Evolutionary conservation across 1,140 invertebrate species (phyloP), one percentile per base, ranked within the genome.

Genomic region (Ceratina japonica): DNA sequence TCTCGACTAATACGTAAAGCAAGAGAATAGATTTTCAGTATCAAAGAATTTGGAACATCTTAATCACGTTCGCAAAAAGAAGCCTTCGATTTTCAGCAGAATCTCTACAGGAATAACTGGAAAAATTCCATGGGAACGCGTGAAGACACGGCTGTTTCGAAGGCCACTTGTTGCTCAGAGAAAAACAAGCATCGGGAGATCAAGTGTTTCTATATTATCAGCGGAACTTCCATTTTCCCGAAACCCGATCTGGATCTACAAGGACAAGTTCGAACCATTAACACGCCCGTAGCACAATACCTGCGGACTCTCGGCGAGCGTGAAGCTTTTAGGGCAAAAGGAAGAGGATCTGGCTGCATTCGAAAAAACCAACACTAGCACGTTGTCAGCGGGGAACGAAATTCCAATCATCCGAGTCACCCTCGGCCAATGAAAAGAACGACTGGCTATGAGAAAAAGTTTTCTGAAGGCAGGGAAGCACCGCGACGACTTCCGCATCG

Each of bases 351-450:
- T 52, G 15, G 20, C 20, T 18, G 1, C 69, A 10, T 22, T 72
- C 31, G 51, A 64, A 72, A 72, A 78, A 78, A 56, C 69, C 31
- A 44, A 63, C 22, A 44, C 20, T 64, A 63, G n/a, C 37, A 77
- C 20, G 69, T 63, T 72, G 75, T 72, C 69, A 64, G 31, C 49
- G 13, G 58, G 52, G 51, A 78, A 78, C 75, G 16, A 22, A 78
- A 78, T 78, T 78, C 75, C 69, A 64, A 78, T 78, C 68, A 56
- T 72, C 59, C 75, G 49, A 78, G 75, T 78, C 75, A 72, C 68
- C 51, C 75, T 78, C 75, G 49, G 7, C 68, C 59, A 37, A 56
- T 54, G 31, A 24, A 61, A 78, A 72, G 75, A 63, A 63, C 12
- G n/a, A 78, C 37, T 44, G 37, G 37, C 59, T 72, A 37, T 71